Conservation (phyloP, 1,140 invertebrate genomes). For the Aphidius ervi region DNA sequence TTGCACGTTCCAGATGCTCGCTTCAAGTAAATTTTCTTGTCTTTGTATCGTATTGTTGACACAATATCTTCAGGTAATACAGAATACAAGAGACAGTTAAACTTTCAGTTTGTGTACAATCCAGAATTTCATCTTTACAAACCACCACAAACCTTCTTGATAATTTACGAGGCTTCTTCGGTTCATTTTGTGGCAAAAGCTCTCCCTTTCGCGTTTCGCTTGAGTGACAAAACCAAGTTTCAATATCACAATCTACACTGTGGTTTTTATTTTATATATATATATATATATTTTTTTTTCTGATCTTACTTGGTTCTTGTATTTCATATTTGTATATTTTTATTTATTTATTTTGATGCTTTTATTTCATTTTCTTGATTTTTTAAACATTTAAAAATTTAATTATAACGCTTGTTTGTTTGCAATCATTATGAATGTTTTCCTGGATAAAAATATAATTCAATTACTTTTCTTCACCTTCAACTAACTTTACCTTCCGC, state of each 20-base stretch:
- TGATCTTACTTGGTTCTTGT: too few relatives aligned
- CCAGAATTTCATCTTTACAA: constrained; percentile 10
- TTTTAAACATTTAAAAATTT: too few relatives aligned
- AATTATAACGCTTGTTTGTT: too few relatives aligned
- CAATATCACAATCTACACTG: too few relatives aligned
- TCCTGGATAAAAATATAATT: neutral
- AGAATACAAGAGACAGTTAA: constrained; percentile 18
- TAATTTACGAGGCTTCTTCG: constrained; percentile 20
- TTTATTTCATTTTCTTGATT: too few relatives aligned
- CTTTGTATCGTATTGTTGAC: constrained; percentile 7
- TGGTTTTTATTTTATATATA: too few relatives aligned
- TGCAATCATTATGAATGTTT: too few relatives aligned
- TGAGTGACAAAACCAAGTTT: constrained; percentile 4
- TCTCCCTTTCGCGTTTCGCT: constrained; percentile 9
- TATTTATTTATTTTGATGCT: too few relatives aligned
- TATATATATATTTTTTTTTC: too few relatives aligned
- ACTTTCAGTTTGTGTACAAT: constrained; percentile 9
- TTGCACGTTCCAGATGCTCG: constrained; percentile 5
- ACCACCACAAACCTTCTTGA: constrained; percentile 8
- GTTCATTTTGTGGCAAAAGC: neutral
- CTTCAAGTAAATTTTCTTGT: constrained; percentile 15
- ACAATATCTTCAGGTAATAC: constrained; percentile 24
- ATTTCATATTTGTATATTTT: too few relatives aligned
- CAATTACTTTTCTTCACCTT: constrained; percentile 1
- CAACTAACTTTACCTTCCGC: neutral